Evolutionary conservation across 2,113 vertebrate species (phyloP), one percentile per base, ranked within the genome.

Genomic region (Apus apus): DNA sequence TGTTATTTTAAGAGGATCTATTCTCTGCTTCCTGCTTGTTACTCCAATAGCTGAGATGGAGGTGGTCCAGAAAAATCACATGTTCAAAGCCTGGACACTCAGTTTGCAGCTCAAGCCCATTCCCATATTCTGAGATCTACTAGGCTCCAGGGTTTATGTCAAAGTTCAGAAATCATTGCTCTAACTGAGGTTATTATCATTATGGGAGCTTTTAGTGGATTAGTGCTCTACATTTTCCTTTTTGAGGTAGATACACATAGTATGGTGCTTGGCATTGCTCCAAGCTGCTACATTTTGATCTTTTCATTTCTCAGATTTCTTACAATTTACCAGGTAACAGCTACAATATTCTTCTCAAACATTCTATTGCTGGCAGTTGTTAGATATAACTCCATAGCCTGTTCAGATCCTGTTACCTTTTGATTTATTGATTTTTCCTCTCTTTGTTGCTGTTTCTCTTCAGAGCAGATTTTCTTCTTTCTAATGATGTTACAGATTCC

Each of bases 291-390:
- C 71, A 85, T 95, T 97, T 94, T 56, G 25, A 97, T 95, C 90
- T 97, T 93, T 76, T 53, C 62, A 76, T 94, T 97, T 97, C 95
- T 98, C 94, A 96, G 91, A 95, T 94, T 97, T 97, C 96, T 97
- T 93, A 97, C 62, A 8, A 91, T 94, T 94, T 96, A 97, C 90
- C 95, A 96, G 97, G 96, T 98, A 97, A 97, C 95, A 97, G 93
- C 96, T 97, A 96, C 70, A 92, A 95, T 93, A 95, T 89, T 89
- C 94, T 26, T 87, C 94, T 87, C 95, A 95, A 97, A 95, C 90
- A 95, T 92, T 97, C 87, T 94, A 94, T 20, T 68, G 58, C 73
- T 97, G 94, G 91, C 94, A 97, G 93, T 90, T 97, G 87, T 95
- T 97, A 96, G 94, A 96, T 96, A 87, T 19, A 62, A 90, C 91